Evolutionary conservation across 1,140 invertebrate genomes (phyloP), one percentile per base, ranked within the genome.

Genomic region (Drosophila kanapiae): DNA sequence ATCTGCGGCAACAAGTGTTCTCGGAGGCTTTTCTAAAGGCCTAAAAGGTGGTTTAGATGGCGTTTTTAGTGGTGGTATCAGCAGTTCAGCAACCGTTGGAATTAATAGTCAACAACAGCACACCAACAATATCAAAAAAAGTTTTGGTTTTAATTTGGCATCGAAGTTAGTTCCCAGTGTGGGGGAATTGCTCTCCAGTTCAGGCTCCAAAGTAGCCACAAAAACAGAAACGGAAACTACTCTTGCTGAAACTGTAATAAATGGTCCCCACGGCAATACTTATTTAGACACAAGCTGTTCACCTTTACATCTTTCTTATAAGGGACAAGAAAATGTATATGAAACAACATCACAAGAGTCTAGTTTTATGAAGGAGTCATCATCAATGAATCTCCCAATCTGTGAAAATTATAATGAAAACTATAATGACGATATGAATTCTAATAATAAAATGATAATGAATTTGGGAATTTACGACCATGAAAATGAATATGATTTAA

Each of bases 101-200:
- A 37, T 47, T 14, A 38, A 38, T 8, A 56, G 42, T 27, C 49
- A 56, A n/a, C 53, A 27, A 13, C 53, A 37, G n/a, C 11, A 33
- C 63, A 23, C 48, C 7, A 62, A 45, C 23, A 65, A 14, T 11
- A 65, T 37, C 5, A 92, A 83, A 37, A 92, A 78, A 59, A 56
- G 72, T 13, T 92, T 92, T 49, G 61, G 86, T 1, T 92, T 92
- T 38, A 71, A 65, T 43, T 60, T 92, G 14, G 84, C 91, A n/a
- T 92, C 91, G 0, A 92, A 92, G 45, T 49, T 92, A 31, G 80
- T 92, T 0, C 91, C 91, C 2, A 92, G 56, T 59, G 84, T 92
- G 0, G 75, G 84, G 6, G 78, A 74, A 29, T 69, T 92, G 16
- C 63, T 92, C 13, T 67, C 67, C 2, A 78, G 58, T 29, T 63